These are phyloP conservation scores for Lepidothrix coronata DNA, from an alignment of 2,113 vertebrate species.

Conservation along the genomic window DNA sequence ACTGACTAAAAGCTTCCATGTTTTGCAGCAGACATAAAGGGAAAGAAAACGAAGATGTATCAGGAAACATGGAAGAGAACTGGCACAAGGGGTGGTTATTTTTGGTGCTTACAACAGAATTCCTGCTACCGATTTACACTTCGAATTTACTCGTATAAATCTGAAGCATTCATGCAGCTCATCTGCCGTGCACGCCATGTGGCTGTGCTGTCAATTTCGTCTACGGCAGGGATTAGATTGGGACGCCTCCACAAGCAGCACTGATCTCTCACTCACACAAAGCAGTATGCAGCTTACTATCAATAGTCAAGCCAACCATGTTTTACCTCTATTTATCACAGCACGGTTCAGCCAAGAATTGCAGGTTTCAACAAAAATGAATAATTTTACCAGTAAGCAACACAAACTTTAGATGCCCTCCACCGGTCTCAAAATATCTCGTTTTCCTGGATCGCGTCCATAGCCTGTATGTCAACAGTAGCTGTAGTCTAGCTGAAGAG, in stretches of 20 bases:
- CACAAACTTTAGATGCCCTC: constrained; percentile 32
- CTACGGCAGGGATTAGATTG: not conserved
- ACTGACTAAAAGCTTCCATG: not conserved
- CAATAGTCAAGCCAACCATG: not conserved
- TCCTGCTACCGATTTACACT: not conserved
- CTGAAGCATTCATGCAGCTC: not conserved
- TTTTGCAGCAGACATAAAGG: not conserved
- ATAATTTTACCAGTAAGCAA: constrained; percentile 19
- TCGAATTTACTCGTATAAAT: not conserved
- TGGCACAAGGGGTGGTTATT: not conserved
- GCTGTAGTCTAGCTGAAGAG: not conserved
- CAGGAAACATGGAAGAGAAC: not conserved
- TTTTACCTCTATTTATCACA: constrained; percentile 30
- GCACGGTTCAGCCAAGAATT: not conserved
- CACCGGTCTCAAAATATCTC: constrained; percentile 35
- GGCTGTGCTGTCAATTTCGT: constrained; percentile 17
- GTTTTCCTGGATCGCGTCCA: constrained; percentile 34
- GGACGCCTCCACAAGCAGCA: constrained; percentile 10
- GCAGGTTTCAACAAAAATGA: constrained; percentile 30
- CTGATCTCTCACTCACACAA: constrained; percentile 11
- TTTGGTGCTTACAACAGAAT: not conserved
- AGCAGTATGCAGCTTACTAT: constrained; percentile 5
- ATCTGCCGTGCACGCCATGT: not conserved
- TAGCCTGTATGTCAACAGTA: not conserved
- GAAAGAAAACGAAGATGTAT: not conserved